Evolutionary conservation across 2,888 invertebrate species (phyloP).

Genomic region (Drosophila austrosaltans): DNA sequence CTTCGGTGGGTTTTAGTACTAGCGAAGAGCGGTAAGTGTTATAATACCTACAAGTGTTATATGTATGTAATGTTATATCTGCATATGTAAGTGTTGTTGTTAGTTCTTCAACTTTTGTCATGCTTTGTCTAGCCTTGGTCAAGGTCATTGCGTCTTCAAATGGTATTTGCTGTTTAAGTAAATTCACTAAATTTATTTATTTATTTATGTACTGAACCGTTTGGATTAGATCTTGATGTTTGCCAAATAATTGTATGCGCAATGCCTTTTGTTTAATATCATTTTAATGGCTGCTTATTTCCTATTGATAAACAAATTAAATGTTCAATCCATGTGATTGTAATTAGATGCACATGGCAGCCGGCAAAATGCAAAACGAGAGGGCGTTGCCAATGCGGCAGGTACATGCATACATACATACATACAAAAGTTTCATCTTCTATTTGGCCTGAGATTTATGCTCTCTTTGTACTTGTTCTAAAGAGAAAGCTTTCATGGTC

Average conservation of each 20-base stretch:
- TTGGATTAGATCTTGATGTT: slow-evolving; percentile 15
- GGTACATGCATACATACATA: background rate
- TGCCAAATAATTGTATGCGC: slow-evolving; percentile 62
- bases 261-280: slow-evolving; percentile 27
- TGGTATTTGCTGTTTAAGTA: slow-evolving; percentile 21
- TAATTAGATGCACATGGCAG: slow-evolving; percentile 16
- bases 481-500: background rate
- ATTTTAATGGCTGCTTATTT: slow-evolving; percentile 17
- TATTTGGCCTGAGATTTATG: background rate
- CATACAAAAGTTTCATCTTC: background rate
- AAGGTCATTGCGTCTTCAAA: slow-evolving; percentile 10
- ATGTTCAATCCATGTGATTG: slow-evolving; percentile 5
- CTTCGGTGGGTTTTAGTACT: slow-evolving; percentile 66
- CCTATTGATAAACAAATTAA: slow-evolving; percentile 8
- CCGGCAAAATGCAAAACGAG: background rate
- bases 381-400: background rate
- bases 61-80: no score
- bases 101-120: background rate
- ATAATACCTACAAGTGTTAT: no score
- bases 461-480: background rate
- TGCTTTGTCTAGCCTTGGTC: background rate
- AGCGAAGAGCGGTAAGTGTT: slow-evolving; percentile 69
- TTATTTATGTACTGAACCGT: slow-evolving; percentile 43
- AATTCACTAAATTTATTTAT: slow-evolving; percentile 9
- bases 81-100: background rate